Conservation (phyloP, 1,140 invertebrate species). For the Drosophila tristis region DNA sequence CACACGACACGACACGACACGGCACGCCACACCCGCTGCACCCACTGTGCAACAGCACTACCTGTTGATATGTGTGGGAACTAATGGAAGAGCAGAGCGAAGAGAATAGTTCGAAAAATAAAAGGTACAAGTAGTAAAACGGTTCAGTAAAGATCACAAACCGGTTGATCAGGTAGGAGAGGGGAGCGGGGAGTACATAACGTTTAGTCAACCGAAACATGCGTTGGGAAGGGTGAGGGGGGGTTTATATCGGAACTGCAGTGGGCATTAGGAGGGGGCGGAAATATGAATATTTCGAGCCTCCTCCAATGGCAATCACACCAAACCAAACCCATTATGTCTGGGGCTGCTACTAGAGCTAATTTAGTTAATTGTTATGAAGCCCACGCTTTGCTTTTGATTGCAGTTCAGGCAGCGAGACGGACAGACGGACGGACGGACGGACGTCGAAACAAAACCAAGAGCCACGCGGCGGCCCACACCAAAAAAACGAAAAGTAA, state of each 20-base stretch:
- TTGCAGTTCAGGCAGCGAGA: constrained; percentile 17
- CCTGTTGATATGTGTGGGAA: constrained; percentile 52
- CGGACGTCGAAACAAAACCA: constrained; percentile 28
- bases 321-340: not conserved
- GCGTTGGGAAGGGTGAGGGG: too few relatives aligned
- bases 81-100: constrained; percentile 29
- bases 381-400: not conserved
- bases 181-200: too few relatives aligned
- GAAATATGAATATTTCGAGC: too few relatives aligned
- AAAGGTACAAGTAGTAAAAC: constrained; percentile 27
- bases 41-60: constrained; percentile 14
- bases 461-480: constrained; percentile 18
- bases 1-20: too few relatives aligned
- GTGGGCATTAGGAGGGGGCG: too few relatives aligned
- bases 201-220: too few relatives aligned
- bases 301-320: too few relatives aligned
- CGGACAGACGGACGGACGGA: constrained; percentile 22
- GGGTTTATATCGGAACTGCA: too few relatives aligned
- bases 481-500: constrained; percentile 14
- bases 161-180: too few relatives aligned
- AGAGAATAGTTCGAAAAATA: constrained; percentile 16
- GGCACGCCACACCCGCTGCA: constrained; percentile 18
- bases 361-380: constrained; percentile 18
- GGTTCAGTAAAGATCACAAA: constrained; percentile 17
- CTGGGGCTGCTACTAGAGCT: constrained; percentile 13